Conservation (phyloP, 2,797 vertebrate species). For the Sciaenops ocellatus region DNA sequence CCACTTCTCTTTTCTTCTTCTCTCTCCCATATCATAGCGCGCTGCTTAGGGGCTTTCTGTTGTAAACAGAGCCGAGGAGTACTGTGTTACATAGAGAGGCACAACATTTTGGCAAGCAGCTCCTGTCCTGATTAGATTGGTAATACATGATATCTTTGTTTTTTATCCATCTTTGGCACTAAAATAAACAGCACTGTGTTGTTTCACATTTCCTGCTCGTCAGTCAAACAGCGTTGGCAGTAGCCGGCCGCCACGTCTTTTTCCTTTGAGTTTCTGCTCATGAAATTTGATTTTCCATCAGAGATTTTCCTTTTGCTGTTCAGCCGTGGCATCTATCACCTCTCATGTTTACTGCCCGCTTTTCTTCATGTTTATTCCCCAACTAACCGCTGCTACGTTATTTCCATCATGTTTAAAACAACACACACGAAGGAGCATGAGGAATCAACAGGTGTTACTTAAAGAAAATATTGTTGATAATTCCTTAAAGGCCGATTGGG, state of each 20-base stretch:
- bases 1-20: slow-evolving; percentile 45
- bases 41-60: slow-evolving; percentile 48
- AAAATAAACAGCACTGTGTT: slow-evolving; percentile 43
- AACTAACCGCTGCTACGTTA: background rate
- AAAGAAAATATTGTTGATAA: background rate
- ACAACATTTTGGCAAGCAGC: slow-evolving; percentile 43
- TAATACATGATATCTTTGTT: slow-evolving; percentile 54
- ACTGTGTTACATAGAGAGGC: slow-evolving; percentile 37
- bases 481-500: background rate
- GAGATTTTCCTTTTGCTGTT: slow-evolving; percentile 8
- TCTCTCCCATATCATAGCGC: slow-evolving; percentile 38
- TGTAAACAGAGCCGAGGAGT: slow-evolving; percentile 46
- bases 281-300: slow-evolving; percentile 11
- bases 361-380: slow-evolving; percentile 3
- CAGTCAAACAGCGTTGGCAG: slow-evolving; percentile 34
- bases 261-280: slow-evolving; percentile 15
- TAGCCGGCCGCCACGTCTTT: background rate
- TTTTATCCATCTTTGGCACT: slow-evolving; percentile 37
- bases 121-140: slow-evolving; percentile 50
- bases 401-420: slow-evolving; percentile 8
- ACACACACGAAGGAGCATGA: background rate
- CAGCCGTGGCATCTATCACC: slow-evolving; percentile 10
- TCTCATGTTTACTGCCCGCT: background rate
- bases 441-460: slow-evolving; percentile 15
- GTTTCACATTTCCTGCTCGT: slow-evolving; percentile 34